Evolutionary conservation across 53 echinoderm and acorn worm species (phyloP), one percentile per base, ranked within the genome.

Genomic region (Henricia sp.): DNA sequence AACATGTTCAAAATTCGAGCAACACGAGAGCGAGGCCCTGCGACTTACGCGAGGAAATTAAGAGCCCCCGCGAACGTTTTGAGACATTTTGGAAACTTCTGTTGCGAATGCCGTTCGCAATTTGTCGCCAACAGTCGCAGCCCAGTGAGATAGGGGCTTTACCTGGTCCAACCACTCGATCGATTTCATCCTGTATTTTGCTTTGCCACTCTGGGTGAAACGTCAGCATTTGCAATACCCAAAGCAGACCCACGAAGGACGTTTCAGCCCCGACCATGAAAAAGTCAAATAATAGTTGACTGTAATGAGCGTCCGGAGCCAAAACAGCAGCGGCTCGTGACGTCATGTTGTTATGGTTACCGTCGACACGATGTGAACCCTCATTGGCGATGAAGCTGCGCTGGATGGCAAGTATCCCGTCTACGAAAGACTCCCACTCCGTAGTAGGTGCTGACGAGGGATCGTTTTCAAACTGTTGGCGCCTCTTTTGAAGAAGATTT

Each of bases 251-350:
- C 2, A 91, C 88, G 34, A 92, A 68, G 0, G 90, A 82, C 11
- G 95, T 93, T 59, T 95, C 95, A 6, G 88, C 43, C 6, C 95
- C 95, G 13, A 93, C 93, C 10, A 87, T 72, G 74, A 95, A 95
- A 56, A 95, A 77, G 62, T 95, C 95, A 43, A 77, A 55, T 27
- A 77, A 42, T 37, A 77, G 6, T 10, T 27, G 25, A 1, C 24
- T 29, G 43, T 42, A 77, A 21, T 77, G 77, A 0, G 28, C 62
- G 21, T 77, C 77, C 1, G 77, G 50, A 41, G 77, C 77, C 4
- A 62, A 37, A 9, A 46, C 59, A 30, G 77, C 77, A 10, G 28
- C 4, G 6, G 63, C 46, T 43, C 20, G 59, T 10, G 30, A 59
- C 68, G 11, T 42, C 35, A 19, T 8, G 40, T 25, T 39, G 44